phyloP scores from a whole-genome alignment of 2,797 vertebrate genomes.

The Xerus rutilus region DNA sequence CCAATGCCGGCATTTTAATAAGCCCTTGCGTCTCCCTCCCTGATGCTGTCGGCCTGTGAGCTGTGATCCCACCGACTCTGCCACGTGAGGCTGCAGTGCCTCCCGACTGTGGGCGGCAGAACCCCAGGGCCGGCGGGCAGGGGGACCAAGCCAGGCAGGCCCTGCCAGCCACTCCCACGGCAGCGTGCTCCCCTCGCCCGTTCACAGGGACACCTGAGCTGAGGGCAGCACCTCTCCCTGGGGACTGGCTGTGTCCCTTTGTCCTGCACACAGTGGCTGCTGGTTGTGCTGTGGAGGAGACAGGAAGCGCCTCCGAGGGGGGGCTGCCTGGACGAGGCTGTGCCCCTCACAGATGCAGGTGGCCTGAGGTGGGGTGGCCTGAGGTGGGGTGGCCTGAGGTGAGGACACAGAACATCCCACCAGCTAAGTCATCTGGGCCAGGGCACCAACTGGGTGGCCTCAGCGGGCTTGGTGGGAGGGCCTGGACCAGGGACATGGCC shows the following conservation, averaged over 20 bases:
- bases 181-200: no score
- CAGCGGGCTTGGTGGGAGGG: no score
- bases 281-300: no score
- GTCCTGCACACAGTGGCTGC: rapidly evolving
- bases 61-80: background rate
- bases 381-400: background rate
- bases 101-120: background rate
- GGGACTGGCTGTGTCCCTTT: background rate
- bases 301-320: no score
- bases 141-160: background rate
- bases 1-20: constrained; percentile 62
- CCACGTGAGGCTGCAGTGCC: background rate
- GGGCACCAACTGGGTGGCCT: background rate
- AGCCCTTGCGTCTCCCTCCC: constrained; percentile 55
- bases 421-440: background rate
- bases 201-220: background rate
- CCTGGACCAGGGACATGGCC: rapidly evolving
- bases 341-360: rapidly evolving
- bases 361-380: background rate
- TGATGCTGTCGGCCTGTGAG: background rate
- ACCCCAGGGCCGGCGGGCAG: rapidly evolving
- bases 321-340: background rate
- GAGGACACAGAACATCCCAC: rapidly evolving
- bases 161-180: rapidly evolving
- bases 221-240: rapidly evolving